These are phyloP conservation scores for Onychomys arenicola DNA, from an alignment of 2,797 vertebrate genomes.

Conservation along the genomic window DNA sequence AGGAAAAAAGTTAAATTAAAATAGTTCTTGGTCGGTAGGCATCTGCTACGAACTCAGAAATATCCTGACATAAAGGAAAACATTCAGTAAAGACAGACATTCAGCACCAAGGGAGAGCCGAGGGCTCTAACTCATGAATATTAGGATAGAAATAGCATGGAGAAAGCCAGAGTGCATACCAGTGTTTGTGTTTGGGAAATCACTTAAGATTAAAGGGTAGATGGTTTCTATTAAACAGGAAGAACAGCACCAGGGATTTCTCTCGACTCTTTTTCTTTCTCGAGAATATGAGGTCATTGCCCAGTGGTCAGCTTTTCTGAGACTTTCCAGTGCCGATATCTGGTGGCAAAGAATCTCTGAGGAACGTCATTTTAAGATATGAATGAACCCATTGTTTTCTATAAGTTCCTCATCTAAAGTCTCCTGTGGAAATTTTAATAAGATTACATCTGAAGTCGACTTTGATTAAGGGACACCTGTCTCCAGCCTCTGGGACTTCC, in stretches of 20 bases:
- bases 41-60: background rate
- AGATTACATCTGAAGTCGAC: background rate
- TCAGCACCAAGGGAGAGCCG: background rate
- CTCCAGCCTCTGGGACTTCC: background rate
- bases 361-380: background rate
- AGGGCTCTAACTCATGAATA: background rate
- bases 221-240: background rate
- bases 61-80: background rate
- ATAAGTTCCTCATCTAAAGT: conserved; percentile 42
- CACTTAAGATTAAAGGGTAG: background rate
- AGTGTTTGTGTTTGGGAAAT: background rate
- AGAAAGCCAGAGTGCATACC: background rate
- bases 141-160: background rate
- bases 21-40: background rate
- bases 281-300: background rate
- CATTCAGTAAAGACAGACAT: background rate
- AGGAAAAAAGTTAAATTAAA: background rate
- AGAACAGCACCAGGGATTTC: background rate
- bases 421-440: background rate
- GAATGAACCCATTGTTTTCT: background rate
- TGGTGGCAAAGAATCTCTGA: background rate
- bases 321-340: background rate
- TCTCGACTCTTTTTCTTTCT: background rate
- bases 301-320: background rate
- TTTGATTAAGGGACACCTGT: background rate